phyloP scores from a whole-genome alignment of 2,797 vertebrate genomes.

The Dendrocincla tyrannina region DNA sequence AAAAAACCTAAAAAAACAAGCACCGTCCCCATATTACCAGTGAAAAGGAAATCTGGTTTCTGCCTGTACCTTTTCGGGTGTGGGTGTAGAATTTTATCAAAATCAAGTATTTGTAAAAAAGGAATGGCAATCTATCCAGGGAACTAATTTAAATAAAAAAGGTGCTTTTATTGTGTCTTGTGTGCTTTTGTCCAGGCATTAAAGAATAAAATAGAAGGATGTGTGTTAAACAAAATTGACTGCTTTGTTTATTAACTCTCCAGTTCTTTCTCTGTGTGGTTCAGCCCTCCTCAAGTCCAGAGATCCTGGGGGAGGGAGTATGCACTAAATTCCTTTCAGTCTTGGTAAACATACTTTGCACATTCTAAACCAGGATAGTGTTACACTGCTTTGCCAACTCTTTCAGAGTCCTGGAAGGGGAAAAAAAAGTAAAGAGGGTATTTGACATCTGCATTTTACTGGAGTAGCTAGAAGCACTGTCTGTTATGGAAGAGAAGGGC shows the following conservation, averaged over 20 bases:
- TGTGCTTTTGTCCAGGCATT: not conserved
- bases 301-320: slow-evolving; percentile 12
- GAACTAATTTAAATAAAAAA: not conserved
- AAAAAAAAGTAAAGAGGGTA: not conserved
- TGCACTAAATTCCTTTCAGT: slow-evolving; percentile 52
- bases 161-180: not conserved
- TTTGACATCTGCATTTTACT: not conserved
- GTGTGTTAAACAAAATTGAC: not conserved
- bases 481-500: not conserved
- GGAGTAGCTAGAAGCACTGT: not conserved
- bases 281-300: not conserved
- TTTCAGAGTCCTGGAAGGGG: not conserved
- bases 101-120: not conserved
- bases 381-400: slow-evolving; percentile 3
- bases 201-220: not conserved
- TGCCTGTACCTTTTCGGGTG: not conserved
- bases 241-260: not conserved
- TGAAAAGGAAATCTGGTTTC: not conserved
- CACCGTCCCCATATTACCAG: too few relatives aligned
- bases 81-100: not conserved
- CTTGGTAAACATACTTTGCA: slow-evolving; percentile 55
- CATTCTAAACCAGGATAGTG: slow-evolving; percentile 18
- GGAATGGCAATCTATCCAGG: not conserved
- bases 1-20: accelerated
- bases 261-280: not conserved